phyloP scores from a whole-genome alignment of 2,797 vertebrate species.

The Hypotaenidia philippensis region DNA sequence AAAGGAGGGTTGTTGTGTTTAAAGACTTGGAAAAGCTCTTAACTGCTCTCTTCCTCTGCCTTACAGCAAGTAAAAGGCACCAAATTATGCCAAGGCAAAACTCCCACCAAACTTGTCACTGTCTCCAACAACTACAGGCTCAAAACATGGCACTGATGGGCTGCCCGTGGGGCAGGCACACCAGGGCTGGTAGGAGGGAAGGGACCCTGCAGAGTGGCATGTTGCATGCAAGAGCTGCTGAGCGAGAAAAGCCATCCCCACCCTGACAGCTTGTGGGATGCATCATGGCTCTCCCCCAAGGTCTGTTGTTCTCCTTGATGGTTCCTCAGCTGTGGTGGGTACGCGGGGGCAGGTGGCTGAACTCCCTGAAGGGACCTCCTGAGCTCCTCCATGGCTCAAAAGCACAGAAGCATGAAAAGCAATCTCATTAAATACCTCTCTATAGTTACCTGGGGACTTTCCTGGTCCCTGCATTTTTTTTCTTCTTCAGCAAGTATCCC shows the following conservation, averaged over 20 bases:
- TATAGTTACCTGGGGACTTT: neutral
- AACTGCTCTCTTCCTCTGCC: neutral
- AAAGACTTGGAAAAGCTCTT: neutral
- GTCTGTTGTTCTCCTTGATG: neutral
- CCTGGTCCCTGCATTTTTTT: neutral
- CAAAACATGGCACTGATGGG: neutral
- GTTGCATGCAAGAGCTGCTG: neutral
- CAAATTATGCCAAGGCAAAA: neutral
- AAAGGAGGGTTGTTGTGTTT: neutral
- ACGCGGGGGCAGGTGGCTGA: neutral
- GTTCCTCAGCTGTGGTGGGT: neutral
- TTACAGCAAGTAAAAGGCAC: neutral
- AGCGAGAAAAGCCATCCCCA: neutral
- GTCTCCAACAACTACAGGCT: neutral
- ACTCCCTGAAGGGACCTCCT: neutral
- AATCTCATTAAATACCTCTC: conserved; percentile 22
- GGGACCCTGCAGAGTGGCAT: fast-evolving
- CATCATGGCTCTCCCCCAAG: fast-evolving
- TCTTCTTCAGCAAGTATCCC: neutral
- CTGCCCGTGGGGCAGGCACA: neutral
- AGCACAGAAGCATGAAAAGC: neutral
- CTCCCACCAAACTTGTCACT: fast-evolving
- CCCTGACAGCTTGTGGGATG: neutral
- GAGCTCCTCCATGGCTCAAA: neutral
- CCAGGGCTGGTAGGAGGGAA: neutral